Evolutionary conservation across 2,888 invertebrate species (phyloP).

Genomic region (Macrophya alboannulata): DNA sequence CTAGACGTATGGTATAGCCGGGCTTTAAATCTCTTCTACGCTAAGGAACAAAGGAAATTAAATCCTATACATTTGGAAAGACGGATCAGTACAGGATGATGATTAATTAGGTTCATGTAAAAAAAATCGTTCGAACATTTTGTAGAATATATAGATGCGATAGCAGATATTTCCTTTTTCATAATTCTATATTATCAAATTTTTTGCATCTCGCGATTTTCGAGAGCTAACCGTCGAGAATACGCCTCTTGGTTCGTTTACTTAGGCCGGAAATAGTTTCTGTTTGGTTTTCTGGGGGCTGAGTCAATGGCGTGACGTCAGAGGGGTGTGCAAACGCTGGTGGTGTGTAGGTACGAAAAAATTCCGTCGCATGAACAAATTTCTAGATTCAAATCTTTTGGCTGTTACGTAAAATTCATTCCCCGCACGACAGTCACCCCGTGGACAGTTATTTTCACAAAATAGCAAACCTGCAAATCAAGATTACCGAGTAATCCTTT

Average conservation of each 20-base stretch:
- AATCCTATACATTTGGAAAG: background rate
- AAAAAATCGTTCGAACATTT: background rate
- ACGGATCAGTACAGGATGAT: background rate
- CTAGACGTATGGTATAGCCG: background rate
- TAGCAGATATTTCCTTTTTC: background rate
- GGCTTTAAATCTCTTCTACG: background rate
- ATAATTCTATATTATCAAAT: background rate
- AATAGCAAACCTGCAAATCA: constrained; percentile 13
- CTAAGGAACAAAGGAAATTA: background rate
- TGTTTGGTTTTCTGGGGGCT: constrained; percentile 53
- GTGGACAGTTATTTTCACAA: constrained; percentile 11
- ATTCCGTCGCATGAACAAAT: constrained; percentile 43
- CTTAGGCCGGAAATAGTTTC: constrained; percentile 57
- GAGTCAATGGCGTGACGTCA: constrained; percentile 59
- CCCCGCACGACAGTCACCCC: constrained; percentile 2
- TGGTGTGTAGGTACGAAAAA: constrained; percentile 17
- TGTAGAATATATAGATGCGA: background rate
- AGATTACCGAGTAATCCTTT: constrained; percentile 33
- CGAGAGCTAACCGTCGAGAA: constrained; percentile 22
- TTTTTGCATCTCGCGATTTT: constrained; percentile 19
- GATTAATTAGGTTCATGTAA: background rate
- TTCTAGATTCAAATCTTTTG: constrained; percentile 36
- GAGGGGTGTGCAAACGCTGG: constrained; percentile 35
- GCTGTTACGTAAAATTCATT: constrained; percentile 3
- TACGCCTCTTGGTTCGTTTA: constrained; percentile 45